Evolutionary conservation across 1,140 invertebrate genomes (phyloP), one percentile per base, ranked within the genome.

Genomic region (Steinernema khuongi): DNA sequence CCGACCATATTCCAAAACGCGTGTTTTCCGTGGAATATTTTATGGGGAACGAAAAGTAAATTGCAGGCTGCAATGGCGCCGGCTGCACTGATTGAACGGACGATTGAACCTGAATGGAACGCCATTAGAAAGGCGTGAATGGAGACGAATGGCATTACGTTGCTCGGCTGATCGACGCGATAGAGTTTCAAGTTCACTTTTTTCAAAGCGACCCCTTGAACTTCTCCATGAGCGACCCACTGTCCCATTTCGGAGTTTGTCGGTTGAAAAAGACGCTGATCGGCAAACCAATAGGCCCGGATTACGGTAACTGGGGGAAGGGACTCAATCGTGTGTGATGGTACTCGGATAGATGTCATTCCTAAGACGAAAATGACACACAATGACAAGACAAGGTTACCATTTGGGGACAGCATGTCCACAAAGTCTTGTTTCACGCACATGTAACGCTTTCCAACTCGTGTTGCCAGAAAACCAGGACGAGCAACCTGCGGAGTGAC

Each of bases 51-150:
- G 50, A 60, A 17, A 60, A 60, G 19, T 60, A 60, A 60, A 60
- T 60, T 22, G 50, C 50, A 4, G 50, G 50, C 11, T 60, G 50
- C 11, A 60, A 26, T 26, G 50, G 11, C 50, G 50, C 26, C 22
- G 50, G 50, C 50, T 60, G 50, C 14, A 14, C 11, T 26, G 50
- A 60, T 60, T 60, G 50, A 11, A 60, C 50, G 50, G 50, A 11
- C 50, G 50, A 60, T 60, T 60, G 50, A 60, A 60, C 26, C 50
- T 60, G 50, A 60, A 60, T 60, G 14, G 22, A 22, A 60, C 14
- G 50, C 50, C 26, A 60, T 60, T 60, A 11, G 50, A 60, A 60
- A 60, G 50, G 50, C 50, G 50, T 60, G 50, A 60, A 60, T 60
- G 50, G 50, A 60, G 50, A 60, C 26, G 50, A 60, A 60, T 60